Percentiles rank a stretch among this genome's conserved stretches.
phyloP scores from a whole-genome alignment of 2,888 invertebrate species.

The Stenotaenia linearis region DNA sequence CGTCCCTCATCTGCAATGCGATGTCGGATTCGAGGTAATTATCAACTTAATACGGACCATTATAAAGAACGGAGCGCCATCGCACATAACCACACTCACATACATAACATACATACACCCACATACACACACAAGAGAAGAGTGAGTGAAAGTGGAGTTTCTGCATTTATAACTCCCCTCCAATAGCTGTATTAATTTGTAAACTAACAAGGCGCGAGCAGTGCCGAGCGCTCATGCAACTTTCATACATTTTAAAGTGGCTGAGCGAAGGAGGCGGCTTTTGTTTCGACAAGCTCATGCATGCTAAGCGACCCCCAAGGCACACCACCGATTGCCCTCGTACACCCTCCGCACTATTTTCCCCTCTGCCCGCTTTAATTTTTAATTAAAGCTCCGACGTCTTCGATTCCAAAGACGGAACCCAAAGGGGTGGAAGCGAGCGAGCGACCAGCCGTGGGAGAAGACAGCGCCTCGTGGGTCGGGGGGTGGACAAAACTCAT shows the following conservation, averaged over 20 bases:
- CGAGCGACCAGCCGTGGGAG: neutral
- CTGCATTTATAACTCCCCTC: slow-evolving; percentile 35
- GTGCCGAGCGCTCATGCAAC: slow-evolving; percentile 34
- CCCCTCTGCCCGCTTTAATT: slow-evolving; percentile 31
- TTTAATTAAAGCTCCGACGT: slow-evolving; percentile 32
- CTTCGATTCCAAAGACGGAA: neutral
- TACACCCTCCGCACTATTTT: neutral
- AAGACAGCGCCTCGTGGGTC: neutral
- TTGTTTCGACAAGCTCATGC: slow-evolving; percentile 37
- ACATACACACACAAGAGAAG: slow-evolving; percentile 4
- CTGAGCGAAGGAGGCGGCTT: slow-evolving; percentile 35
- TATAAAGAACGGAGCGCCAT: slow-evolving; percentile 29
- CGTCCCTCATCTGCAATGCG: slow-evolving; percentile 32
- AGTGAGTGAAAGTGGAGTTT: slow-evolving; percentile 32
- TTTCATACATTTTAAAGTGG: slow-evolving; percentile 37
- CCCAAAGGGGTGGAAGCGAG: neutral
- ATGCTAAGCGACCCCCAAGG: slow-evolving; percentile 35
- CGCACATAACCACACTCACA: neutral
- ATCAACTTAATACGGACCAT: slow-evolving; percentile 35
- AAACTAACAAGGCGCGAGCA: slow-evolving; percentile 35
- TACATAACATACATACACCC: neutral
- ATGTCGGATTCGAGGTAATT: slow-evolving; percentile 35
- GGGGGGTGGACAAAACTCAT: neutral
- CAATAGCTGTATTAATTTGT: slow-evolving; percentile 36
- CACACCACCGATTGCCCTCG: slow-evolving; percentile 8